Evolutionary conservation across 2,113 vertebrate species (phyloP).

Genomic region (Mionectes macconnelli): DNA sequence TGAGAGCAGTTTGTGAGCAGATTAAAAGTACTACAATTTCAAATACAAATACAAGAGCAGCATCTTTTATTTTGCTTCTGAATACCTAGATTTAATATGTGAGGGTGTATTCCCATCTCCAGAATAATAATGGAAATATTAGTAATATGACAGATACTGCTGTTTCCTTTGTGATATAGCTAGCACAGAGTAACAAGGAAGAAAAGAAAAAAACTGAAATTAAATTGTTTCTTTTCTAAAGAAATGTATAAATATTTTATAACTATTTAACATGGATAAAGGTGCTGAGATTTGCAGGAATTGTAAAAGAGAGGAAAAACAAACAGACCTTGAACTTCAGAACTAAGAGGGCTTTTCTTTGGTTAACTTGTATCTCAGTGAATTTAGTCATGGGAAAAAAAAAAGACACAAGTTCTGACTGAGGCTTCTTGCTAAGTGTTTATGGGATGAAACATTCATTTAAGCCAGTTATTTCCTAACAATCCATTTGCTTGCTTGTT

Average conservation of each 20-base stretch:
- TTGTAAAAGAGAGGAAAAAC: not conserved
- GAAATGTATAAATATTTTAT: not conserved
- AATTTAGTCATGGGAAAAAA: not conserved
- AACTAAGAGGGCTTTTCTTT: not conserved
- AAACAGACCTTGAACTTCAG: not conserved
- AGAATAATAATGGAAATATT: not conserved
- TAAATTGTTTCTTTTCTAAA: not conserved
- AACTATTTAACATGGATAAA: not conserved
- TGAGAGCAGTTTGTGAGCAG: not conserved
- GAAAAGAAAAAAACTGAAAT: not conserved
- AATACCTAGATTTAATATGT: not conserved
- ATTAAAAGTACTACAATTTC: not conserved
- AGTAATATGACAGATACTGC: not conserved
- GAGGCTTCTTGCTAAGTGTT: not conserved
- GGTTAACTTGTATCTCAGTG: not conserved
- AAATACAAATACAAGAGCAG: not conserved
- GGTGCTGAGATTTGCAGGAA: not conserved
- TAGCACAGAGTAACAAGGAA: not conserved
- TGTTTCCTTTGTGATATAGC: not conserved
- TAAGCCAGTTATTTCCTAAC: not conserved
- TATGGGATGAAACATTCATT: not conserved
- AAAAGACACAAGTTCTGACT: not conserved
- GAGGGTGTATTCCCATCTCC: not conserved
- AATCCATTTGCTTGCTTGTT: not conserved
- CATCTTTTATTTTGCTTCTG: not conserved